These are phyloP conservation scores for Platalea minor DNA, from an alignment of 2,797 vertebrate genomes.

Conservation along the genomic window DNA sequence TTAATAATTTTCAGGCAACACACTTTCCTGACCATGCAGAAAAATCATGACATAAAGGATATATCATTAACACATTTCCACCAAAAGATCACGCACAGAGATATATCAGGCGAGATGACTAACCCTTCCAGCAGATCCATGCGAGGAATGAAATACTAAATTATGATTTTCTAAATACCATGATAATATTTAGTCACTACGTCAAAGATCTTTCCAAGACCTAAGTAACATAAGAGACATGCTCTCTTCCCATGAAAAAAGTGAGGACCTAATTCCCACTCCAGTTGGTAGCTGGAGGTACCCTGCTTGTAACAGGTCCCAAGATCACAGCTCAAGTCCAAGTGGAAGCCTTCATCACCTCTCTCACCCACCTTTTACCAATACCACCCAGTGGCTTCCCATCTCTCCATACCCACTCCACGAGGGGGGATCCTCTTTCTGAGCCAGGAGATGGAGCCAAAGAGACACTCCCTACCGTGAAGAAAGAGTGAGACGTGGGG, in stretches of 20 bases:
- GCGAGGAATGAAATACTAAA: neutral
- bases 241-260: neutral
- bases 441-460: constrained; percentile 60
- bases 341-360: neutral
- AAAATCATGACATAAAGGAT: constrained; percentile 29
- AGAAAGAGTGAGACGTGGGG: neutral
- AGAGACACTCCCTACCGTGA: constrained; percentile 15
- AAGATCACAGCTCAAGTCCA: neutral
- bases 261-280: neutral
- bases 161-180: constrained; percentile 20
- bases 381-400: neutral
- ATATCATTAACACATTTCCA: constrained; percentile 23
- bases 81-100: neutral
- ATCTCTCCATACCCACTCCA: neutral
- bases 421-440: neutral
- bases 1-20: constrained; percentile 26
- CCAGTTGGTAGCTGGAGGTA: neutral
- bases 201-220: neutral
- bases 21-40: constrained; percentile 25
- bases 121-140: constrained; percentile 2
- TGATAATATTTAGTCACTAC: constrained; percentile 14
- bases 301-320: neutral
- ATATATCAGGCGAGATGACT: constrained; percentile 6
- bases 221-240: neutral
- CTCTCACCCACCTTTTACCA: neutral